phyloP scores from a whole-genome alignment of 2,888 invertebrate genomes.

The Homarus gammarus region DNA sequence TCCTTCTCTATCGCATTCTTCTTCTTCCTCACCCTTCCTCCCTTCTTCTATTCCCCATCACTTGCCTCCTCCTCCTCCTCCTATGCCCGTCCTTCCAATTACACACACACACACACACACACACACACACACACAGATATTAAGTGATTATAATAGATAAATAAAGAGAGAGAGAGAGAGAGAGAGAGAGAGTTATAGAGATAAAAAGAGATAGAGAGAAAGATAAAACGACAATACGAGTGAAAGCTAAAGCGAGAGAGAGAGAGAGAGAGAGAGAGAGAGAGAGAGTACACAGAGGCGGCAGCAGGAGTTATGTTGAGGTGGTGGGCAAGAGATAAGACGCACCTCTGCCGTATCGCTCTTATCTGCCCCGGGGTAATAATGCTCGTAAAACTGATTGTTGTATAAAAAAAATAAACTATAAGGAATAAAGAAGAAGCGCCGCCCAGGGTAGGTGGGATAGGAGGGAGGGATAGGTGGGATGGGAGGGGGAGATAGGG shows the following conservation, averaged over 20 bases:
- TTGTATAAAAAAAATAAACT: conserved; percentile 24
- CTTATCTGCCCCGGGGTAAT: conserved; percentile 38
- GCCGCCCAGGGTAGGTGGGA: neutral
- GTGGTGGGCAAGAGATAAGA: conserved; percentile 28
- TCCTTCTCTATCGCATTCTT: no score
- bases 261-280: conserved; percentile 6
- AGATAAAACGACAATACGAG: neutral
- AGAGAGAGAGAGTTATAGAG: neutral
- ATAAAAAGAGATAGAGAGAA: neutral
- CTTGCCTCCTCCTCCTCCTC: no score
- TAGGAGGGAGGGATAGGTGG: neutral
- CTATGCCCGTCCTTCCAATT: no score
- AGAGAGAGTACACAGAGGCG: neutral
- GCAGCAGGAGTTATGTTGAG: neutral
- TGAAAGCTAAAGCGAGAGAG: conserved; percentile 24
- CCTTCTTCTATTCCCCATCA: no score
- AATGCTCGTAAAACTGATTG: conserved; percentile 50
- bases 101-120: no score
- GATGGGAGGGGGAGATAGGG: no score
- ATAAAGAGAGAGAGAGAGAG: neutral
- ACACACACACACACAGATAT: no score
- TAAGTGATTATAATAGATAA: neutral
- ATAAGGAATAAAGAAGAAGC: neutral
- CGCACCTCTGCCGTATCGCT: conserved; percentile 19
- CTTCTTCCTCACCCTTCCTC: no score